Conservation (phyloP, 2,113 vertebrate genomes). For the Butorides virescens region DNA sequence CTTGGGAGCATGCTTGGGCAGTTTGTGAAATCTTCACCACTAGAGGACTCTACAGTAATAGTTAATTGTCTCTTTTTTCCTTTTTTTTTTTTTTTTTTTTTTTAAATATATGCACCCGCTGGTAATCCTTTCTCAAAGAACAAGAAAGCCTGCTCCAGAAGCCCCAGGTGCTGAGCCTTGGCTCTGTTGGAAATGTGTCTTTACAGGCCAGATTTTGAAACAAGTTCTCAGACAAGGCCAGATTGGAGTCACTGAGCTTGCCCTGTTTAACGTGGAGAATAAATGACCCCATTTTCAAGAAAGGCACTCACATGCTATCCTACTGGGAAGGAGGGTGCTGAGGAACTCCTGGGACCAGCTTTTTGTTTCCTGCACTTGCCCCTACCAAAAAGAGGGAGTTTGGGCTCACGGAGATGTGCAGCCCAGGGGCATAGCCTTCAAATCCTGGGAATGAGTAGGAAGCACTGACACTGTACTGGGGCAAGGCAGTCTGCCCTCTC, state of each 20-base stretch:
- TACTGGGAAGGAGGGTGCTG: background rate
- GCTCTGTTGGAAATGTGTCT: background rate
- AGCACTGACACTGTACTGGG: background rate
- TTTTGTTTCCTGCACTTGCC: background rate
- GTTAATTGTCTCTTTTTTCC: background rate
- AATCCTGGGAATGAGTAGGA: background rate
- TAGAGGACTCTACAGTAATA: slow-evolving; percentile 60
- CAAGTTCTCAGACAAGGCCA: background rate
- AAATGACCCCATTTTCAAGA: background rate
- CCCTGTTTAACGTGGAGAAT: background rate
- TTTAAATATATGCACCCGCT: background rate
- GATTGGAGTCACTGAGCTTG: background rate
- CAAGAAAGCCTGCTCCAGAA: background rate
- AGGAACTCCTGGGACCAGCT: background rate
- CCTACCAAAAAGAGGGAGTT: background rate
- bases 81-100: too few relatives aligned
- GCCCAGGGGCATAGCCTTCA: background rate
- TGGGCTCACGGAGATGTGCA: background rate
- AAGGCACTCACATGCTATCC: background rate
- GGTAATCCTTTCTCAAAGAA: background rate
- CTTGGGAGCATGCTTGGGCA: background rate
- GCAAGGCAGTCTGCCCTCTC: background rate
- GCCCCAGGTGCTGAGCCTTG: background rate
- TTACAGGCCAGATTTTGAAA: background rate
- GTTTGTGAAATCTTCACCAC: slow-evolving; percentile 16